Percentiles rank a stretch among this genome's conserved stretches.
phyloP scores from a whole-genome alignment of 2,797 vertebrate species.

The Premnoplex brunnescens region DNA sequence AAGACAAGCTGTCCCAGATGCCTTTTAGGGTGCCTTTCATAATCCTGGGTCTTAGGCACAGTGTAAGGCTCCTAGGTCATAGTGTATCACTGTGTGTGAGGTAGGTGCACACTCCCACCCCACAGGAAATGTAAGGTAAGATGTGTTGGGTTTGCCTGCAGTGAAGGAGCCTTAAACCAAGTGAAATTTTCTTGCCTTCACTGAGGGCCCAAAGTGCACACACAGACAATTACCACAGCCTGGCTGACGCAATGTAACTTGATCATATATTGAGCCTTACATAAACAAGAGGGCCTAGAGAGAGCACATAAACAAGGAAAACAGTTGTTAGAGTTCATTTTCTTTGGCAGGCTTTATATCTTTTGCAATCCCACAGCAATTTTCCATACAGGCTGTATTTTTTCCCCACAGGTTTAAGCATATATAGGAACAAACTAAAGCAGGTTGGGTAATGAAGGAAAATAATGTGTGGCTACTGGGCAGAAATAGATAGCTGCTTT shows the following conservation, averaged over 20 bases:
- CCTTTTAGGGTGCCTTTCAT: neutral
- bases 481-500: neutral
- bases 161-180: neutral
- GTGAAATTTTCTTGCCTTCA: neutral
- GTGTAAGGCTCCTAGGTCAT: neutral
- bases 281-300: slow-evolving; percentile 45
- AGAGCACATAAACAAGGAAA: slow-evolving; percentile 54
- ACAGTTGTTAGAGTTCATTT: slow-evolving; percentile 31
- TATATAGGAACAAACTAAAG: neutral
- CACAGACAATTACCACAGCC: slow-evolving; percentile 9
- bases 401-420: neutral
- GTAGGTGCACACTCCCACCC: neutral
- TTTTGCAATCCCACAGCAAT: slow-evolving; percentile 47
- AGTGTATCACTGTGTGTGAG: neutral
- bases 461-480: neutral
- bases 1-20: neutral
- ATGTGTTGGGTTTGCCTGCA: neutral
- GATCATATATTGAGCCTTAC: slow-evolving; percentile 26
- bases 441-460: neutral
- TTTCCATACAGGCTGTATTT: slow-evolving; percentile 29
- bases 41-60: neutral
- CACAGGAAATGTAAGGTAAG: neutral
- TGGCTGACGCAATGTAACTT: slow-evolving; percentile 49
- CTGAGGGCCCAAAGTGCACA: neutral
- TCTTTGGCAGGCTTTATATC: slow-evolving; percentile 16